Conservation (phyloP, 1,140 invertebrate species). For the Pachypsylla venusta region DNA sequence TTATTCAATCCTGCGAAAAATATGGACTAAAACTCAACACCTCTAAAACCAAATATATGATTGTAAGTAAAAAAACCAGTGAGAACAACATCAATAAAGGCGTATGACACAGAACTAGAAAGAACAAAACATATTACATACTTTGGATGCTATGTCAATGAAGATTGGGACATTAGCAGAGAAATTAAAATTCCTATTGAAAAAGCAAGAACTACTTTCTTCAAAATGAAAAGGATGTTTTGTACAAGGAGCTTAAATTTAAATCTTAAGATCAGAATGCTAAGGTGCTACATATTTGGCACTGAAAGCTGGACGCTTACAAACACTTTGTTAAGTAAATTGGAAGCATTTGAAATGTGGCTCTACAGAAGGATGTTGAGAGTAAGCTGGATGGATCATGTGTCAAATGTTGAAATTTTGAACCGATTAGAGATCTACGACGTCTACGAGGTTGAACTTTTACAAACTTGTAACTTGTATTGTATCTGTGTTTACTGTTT, state of each 20-base stretch:
- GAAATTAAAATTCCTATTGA: constrained; percentile 14
- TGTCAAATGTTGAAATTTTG: not conserved
- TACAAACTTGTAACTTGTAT: too few species aligned
- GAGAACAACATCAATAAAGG: not conserved
- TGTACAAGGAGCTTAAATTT: not conserved
- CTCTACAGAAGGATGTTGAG: constrained; percentile 1
- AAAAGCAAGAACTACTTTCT: constrained; percentile 14
- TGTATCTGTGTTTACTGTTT: too few species aligned
- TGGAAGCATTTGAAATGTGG: constrained; percentile 15
- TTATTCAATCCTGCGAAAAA: constrained; percentile 11
- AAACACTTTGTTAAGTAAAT: not conserved
- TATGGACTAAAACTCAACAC: constrained; percentile 13
- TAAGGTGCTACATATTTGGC: constrained; percentile 15
- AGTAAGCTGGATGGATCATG: not conserved
- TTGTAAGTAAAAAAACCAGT: not conserved
- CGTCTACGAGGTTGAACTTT: too few species aligned
- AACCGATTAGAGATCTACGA: too few species aligned
- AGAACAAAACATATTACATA: constrained; percentile 11
- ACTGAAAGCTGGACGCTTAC: constrained; percentile 16
- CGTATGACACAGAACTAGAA: not conserved
- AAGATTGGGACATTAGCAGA: constrained; percentile 10
- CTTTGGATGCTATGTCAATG: constrained; percentile 11
- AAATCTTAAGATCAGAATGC: constrained; percentile 8
- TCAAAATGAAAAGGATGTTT: constrained; percentile 12
- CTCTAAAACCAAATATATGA: constrained; percentile 15